These are phyloP conservation scores for Xanthorhoe spadicearia DNA, from an alignment of 2,888 invertebrate species.

Conservation along the genomic window DNA sequence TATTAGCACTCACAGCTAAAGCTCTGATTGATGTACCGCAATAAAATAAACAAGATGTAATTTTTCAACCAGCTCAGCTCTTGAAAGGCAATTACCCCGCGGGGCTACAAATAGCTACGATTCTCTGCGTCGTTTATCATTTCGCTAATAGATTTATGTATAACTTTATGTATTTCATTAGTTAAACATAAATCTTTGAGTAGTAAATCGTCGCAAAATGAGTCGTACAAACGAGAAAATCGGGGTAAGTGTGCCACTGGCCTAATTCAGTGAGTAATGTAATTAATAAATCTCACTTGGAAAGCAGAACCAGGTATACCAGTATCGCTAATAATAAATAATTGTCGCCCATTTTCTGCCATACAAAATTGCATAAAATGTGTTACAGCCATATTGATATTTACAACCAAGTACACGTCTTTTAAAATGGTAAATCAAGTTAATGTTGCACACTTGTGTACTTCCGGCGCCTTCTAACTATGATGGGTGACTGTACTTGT, in stretches of 20 bases:
- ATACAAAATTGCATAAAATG: not conserved
- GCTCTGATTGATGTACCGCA: conserved; percentile 59
- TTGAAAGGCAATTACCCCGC: conserved; percentile 55
- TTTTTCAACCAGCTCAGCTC: conserved; percentile 60
- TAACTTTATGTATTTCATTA: conserved; percentile 22
- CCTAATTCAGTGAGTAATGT: not conserved
- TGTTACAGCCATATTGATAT: not conserved
- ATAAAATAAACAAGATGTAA: conserved; percentile 64
- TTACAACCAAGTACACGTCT: conserved; percentile 11
- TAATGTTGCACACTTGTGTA: conserved; percentile 38
- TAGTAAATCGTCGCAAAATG: conserved; percentile 10
- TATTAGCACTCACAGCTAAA: conserved; percentile 23
- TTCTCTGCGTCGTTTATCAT: conserved; percentile 54
- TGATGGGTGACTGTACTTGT: conserved; percentile 45
- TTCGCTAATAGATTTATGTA: conserved; percentile 34
- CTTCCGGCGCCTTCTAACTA: conserved; percentile 38
- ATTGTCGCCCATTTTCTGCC: not conserved
- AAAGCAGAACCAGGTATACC: not conserved
- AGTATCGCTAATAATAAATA: not conserved
- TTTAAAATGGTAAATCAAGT: conserved; percentile 35
- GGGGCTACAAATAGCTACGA: conserved; percentile 56
- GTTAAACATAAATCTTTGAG: not conserved
- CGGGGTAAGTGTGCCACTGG: not conserved
- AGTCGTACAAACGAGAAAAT: not conserved
- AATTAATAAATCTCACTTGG: conserved; percentile 1